Evolutionary conservation across 2,113 vertebrate species (phyloP).

Genomic region (Chionomys nivalis): DNA sequence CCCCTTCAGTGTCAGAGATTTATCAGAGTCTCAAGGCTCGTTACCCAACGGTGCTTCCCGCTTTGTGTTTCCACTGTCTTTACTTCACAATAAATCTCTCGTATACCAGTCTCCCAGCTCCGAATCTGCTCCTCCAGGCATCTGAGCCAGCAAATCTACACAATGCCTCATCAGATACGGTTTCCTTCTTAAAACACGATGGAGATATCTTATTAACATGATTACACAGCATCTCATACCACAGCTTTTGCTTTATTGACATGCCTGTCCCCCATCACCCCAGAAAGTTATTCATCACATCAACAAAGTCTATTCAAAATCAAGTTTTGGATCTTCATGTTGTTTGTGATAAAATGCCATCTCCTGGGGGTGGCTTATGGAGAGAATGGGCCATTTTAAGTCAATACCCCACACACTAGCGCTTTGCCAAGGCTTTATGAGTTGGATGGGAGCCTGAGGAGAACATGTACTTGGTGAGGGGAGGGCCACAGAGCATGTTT

Average conservation of each 20-base stretch:
- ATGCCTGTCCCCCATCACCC: background rate
- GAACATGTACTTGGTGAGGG: slow-evolving; percentile 24
- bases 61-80: slow-evolving; percentile 13
- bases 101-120: background rate
- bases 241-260: background rate
- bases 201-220: slow-evolving; percentile 13
- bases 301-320: slow-evolving; percentile 39
- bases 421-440: background rate
- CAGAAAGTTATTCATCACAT: background rate
- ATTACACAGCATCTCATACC: background rate
- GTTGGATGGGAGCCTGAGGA: slow-evolving; percentile 37
- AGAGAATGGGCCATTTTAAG: slow-evolving; percentile 53
- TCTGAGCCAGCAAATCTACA: background rate
- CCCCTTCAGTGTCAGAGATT: background rate
- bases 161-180: background rate
- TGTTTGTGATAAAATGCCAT: slow-evolving; percentile 48
- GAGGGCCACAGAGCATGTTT: background rate
- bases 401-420: background rate
- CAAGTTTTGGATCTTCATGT: background rate
- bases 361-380: background rate
- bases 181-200: slow-evolving; percentile 12
- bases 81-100: background rate
- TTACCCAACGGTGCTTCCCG: background rate
- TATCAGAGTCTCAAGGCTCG: background rate
- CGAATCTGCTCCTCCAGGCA: background rate